Percentiles rank a stretch among this genome's conserved stretches.
Evolutionary conservation across 2,113 vertebrate species (phyloP).

Genomic region (Nothobranchius furzeri): DNA sequence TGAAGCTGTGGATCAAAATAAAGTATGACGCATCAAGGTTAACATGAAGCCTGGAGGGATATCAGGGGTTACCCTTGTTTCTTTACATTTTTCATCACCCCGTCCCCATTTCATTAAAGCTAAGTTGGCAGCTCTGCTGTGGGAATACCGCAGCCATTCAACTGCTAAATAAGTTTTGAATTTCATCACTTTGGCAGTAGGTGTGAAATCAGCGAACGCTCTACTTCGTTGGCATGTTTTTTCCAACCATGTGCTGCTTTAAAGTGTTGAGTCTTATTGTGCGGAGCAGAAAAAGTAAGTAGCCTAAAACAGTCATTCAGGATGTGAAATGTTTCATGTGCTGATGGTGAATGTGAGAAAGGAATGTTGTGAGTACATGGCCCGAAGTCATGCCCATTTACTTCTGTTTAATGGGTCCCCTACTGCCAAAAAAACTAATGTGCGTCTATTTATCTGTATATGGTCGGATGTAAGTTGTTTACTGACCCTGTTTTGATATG

Average conservation of each 20-base stretch:
- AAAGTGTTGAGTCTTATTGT: no score
- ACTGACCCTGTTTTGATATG: no score
- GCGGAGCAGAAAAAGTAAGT: background rate
- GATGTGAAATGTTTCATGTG: no score
- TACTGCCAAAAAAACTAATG: no score
- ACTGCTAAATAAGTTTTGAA: slow-evolving; percentile 52
- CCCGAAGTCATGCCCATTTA: no score
- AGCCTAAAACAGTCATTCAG: slow-evolving; percentile 7
- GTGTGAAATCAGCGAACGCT: slow-evolving; percentile 5
- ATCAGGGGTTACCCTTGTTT: slow-evolving; percentile 30
- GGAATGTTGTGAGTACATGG: background rate
- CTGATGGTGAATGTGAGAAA: background rate
- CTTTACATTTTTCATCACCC: slow-evolving; percentile 52
- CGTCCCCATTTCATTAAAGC: slow-evolving; percentile 39
- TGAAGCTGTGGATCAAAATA: background rate
- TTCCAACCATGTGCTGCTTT: slow-evolving; percentile 10
- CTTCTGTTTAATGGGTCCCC: no score
- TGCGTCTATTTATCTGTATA: no score
- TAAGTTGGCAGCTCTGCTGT: slow-evolving; percentile 43
- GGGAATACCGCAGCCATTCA: slow-evolving; percentile 39
- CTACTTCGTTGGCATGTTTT: slow-evolving; percentile 27
- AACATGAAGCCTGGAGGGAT: slow-evolving; percentile 9
- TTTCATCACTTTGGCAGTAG: slow-evolving; percentile 24
- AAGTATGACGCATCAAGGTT: slow-evolving; percentile 7
- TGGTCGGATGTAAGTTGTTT: no score